Evolutionary conservation across 2,888 invertebrate species (phyloP), one percentile per base, ranked within the genome.

Genomic region (Drosophila formosana): DNA sequence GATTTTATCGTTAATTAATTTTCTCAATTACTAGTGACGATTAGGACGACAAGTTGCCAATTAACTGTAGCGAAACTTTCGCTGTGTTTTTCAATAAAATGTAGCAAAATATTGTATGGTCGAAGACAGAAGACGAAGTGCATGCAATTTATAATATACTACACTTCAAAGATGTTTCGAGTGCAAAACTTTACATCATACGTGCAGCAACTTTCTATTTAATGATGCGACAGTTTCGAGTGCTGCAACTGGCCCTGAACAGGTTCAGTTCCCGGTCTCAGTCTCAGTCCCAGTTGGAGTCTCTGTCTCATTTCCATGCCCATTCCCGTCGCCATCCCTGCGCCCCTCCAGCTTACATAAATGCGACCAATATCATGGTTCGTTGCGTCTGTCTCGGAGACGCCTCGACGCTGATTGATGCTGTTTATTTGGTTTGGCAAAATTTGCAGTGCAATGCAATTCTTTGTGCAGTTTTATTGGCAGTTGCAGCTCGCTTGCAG

Each of bases 161-260:
- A 18, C 30, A 30, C 6, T 37, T 11, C n/a, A 5, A n/a, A n/a
- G n/a, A 11, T n/a, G 4, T 37, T 5, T 11, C n/a, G 28, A 26
- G 9, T 43, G 50, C 43, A 63, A 62, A 37, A 56, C 53, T 72
- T 78, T 78, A 79, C 80, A 80, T 80, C 80, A 79, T 62, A 68
- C 62, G 49, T 68, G 46, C 7, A 39, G 41, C 61, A 80, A 79
- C 80, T 79, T 80, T 79, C 78, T 80, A 73, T 80, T 79, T 71
- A 71, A 70, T 75, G 72, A 65, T 64, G 66, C 67, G 75, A 73
- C 64, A 57, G 67, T 64, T 68, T 64, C 52, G 23, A 47, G 18
- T 57, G 57, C 63, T 66, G 60, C 60, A 52, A 49, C 55, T 62
- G 73, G 57, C 73, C 73, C 72, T 67, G 64, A 66, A 56, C 66